A percentile compares a stretch with the other conserved stretches of the same genome.
phyloP scores from a whole-genome alignment of 2,888 invertebrate genomes.

The Mechanitis mazaeus region DNA sequence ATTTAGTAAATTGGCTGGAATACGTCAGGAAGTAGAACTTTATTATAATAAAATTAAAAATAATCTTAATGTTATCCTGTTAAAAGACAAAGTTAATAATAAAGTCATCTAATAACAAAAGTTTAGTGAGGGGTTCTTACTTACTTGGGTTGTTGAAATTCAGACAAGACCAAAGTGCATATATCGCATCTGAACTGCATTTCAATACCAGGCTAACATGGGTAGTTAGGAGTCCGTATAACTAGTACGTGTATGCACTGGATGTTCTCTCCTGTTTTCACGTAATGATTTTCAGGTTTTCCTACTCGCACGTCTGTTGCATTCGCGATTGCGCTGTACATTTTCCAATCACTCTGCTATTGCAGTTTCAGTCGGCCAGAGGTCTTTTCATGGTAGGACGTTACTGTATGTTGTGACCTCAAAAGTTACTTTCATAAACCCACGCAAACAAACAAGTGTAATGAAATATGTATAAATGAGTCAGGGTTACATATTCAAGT shows the following conservation, averaged over 20 bases:
- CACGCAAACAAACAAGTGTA: too few relatives aligned
- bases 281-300: conserved; percentile 13
- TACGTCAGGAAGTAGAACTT: too few relatives aligned
- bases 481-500: too few relatives aligned
- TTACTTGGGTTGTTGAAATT: too few relatives aligned
- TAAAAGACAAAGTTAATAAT: too few relatives aligned
- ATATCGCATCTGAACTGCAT: conserved; percentile 15
- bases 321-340: conserved; percentile 23
- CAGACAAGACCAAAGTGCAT: background rate
- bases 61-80: too few relatives aligned
- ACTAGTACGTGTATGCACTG: conserved; percentile 9
- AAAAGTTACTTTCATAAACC: too few relatives aligned
- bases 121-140: too few relatives aligned
- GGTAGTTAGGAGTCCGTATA: conserved; percentile 12
- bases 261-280: conserved; percentile 17
- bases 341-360: conserved; percentile 10
- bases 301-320: conserved; percentile 20
- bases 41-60: too few relatives aligned
- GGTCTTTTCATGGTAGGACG: background rate
- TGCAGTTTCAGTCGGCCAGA: conserved; percentile 10
- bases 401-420: background rate
- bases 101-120: too few relatives aligned
- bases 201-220: conserved; percentile 24
- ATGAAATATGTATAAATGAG: too few relatives aligned
- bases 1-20: too few relatives aligned